phyloP scores from a whole-genome alignment of 23 tunicate species.

The Botrylloides violaceus region DNA sequence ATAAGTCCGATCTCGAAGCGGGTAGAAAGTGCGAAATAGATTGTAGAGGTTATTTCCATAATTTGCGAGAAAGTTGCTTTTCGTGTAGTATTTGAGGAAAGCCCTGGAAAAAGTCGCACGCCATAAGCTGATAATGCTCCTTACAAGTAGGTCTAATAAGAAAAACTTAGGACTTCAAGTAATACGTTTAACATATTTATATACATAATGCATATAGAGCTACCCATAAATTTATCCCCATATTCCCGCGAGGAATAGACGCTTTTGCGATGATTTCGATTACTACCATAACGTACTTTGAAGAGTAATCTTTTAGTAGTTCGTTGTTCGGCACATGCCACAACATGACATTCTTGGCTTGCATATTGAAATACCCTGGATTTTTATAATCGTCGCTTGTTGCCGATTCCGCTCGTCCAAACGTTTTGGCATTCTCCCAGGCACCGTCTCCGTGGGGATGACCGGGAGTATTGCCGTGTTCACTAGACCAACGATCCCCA shows the following conservation, averaged over 20 bases:
- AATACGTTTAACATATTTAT: too few species aligned
- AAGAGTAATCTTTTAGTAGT: background rate
- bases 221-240: too few species aligned
- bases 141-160: too few species aligned
- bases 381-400: slow-evolving; percentile 21
- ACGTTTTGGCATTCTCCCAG: slow-evolving; percentile 16
- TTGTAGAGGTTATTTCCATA: slow-evolving; percentile 55
- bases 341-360: slow-evolving; percentile 15
- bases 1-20: slow-evolving; percentile 29
- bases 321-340: slow-evolving; percentile 17
- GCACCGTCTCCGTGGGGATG: slow-evolving; percentile 26
- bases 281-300: background rate
- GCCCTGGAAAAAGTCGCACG: too few species aligned
- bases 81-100: slow-evolving; percentile 72
- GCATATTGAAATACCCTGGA: slow-evolving; percentile 23
- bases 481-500: slow-evolving; percentile 26
- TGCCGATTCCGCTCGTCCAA: slow-evolving; percentile 22
- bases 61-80: slow-evolving; percentile 27
- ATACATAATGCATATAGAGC: too few species aligned
- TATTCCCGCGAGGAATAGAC: too few species aligned
- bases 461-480: slow-evolving; percentile 23
- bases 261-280: too few species aligned
- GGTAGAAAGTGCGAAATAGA: slow-evolving; percentile 34
- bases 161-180: too few species aligned
- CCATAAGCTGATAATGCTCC: too few species aligned